phyloP scores from a whole-genome alignment of 2,113 vertebrate genomes.

The Podarcis muralis region DNA sequence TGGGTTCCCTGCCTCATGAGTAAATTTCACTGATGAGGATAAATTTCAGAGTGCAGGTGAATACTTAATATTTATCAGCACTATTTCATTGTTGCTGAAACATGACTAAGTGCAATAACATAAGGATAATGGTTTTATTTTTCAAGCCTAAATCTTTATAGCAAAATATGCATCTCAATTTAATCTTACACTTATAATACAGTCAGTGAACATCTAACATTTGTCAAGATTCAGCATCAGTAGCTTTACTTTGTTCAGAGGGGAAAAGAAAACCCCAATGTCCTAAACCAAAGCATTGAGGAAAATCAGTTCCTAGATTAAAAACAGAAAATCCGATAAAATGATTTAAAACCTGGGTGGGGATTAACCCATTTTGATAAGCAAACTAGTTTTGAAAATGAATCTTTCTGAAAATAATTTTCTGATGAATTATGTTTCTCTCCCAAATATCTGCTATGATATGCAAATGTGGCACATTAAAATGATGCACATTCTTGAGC shows the following conservation, averaged over 20 bases:
- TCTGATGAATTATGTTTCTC: background rate
- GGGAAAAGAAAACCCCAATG: constrained; percentile 55
- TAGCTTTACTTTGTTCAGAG: constrained; percentile 43
- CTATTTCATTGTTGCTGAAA: constrained; percentile 50
- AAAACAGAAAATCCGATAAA: background rate
- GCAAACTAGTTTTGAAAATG: constrained; percentile 3
- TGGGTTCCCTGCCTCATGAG: constrained; percentile 53
- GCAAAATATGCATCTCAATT: constrained; percentile 56
- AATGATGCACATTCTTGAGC: no score
- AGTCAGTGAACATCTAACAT: constrained; percentile 50
- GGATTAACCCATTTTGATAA: constrained; percentile 7
- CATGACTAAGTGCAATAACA: constrained; percentile 40
- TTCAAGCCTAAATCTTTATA: constrained; percentile 40
- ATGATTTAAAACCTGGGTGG: constrained; percentile 7
- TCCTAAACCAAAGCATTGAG: constrained; percentile 40
- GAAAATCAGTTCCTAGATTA: background rate
- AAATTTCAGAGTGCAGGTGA: constrained; percentile 49
- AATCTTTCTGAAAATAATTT: background rate
- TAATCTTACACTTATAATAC: constrained; percentile 60
- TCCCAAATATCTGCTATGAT: background rate
- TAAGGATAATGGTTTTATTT: constrained; percentile 30
- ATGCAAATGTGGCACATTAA: no score
- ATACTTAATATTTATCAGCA: constrained; percentile 56
- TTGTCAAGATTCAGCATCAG: constrained; percentile 57
- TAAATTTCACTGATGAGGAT: constrained; percentile 59